Evolutionary conservation across 2,797 vertebrate genomes (phyloP), one percentile per base, ranked within the genome.

Genomic region (Gallirallus australis): DNA sequence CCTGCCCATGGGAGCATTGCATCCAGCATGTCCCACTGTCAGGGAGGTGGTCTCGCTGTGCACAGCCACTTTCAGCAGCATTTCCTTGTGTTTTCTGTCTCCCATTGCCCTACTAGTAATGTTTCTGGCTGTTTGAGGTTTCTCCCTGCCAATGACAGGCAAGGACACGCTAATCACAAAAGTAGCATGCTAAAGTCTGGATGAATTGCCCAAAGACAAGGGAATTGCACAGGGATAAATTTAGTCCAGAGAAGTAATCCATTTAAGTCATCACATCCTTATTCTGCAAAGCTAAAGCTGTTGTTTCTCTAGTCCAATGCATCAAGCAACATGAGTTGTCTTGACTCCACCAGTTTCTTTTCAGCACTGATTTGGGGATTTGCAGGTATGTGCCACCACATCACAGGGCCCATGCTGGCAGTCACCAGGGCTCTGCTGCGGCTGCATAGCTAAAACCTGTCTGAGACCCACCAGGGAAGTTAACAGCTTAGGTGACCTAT

Each of bases 211-310:
- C 64, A 59, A 85, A 96, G 65, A 61, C 83, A 89, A 82, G 75
- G n/a, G 80, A 92, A 90, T 82, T 82, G 88, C 90, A 82, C 12
- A 42, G 48, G 64, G 56, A 96, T 90, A 70, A 94, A 86, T 94
- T 90, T 60, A 91, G 75, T 53, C 18, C 80, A 68, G 15, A 39
- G 28, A 96, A 93, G 37, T 89, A 96, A 95, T 90, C 82, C 83
- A 56, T 78, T 94, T 70, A 94, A 93, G 56, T 73, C 75, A 93
- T 45, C 64, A 50, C 15, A 73, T 66, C 52, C 63, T 73, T 86
- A 52, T 77, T 96, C 90, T 68, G 21, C 71, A 82, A 70, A 89
- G 53, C 56, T 84, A 73, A 91, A 84, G 33, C 60, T 37, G 10
- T 2, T 60, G 37, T 71, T 94, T 84, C 71, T 89, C 71, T 39